Evolutionary conservation across 2,888 invertebrate genomes (phyloP).

Genomic region (Rhingia campestris): DNA sequence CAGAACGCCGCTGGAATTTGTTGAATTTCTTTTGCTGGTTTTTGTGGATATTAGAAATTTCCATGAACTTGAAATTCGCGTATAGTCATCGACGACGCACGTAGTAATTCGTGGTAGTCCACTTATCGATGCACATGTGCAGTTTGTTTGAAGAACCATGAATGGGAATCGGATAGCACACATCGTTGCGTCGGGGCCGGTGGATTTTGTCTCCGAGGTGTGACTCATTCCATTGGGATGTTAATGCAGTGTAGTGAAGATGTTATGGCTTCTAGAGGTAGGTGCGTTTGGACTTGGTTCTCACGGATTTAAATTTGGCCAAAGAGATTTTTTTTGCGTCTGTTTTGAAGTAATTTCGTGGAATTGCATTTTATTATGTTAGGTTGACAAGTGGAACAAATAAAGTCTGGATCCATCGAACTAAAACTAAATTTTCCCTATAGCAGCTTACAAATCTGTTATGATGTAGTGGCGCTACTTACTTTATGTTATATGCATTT

Average conservation of each 20-base stretch:
- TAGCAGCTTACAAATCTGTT: no score
- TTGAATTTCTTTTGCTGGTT: constrained; percentile 35
- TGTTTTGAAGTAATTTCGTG: constrained; percentile 4
- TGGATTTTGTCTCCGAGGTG: constrained; percentile 22
- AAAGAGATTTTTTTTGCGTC: constrained; percentile 20
- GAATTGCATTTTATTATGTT: no score
- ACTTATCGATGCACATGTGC: constrained; percentile 45
- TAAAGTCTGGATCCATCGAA: no score
- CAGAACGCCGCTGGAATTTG: constrained; percentile 24
- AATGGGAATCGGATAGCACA: constrained; percentile 32
- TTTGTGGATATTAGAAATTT: constrained; percentile 45
- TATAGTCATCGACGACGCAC: constrained; percentile 27
- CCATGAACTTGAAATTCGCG: constrained; percentile 56
- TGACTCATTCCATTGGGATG: constrained; percentile 70
- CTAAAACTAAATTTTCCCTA: no score
- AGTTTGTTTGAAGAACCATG: constrained; percentile 30
- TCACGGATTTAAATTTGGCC: constrained; percentile 41
- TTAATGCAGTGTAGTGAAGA: constrained; percentile 21
- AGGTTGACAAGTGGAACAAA: no score
- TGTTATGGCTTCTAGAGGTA: background rate
- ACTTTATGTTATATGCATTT: no score
- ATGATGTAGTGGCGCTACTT: no score
- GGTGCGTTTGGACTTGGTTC: constrained; percentile 26
- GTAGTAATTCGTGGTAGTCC: constrained; percentile 11
- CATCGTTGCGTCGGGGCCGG: background rate